A percentile compares a stretch with the other conserved stretches of the same genome.
Evolutionary conservation across 2,797 vertebrate species (phyloP).

Genomic region (Arrhamphus sclerolepis): DNA sequence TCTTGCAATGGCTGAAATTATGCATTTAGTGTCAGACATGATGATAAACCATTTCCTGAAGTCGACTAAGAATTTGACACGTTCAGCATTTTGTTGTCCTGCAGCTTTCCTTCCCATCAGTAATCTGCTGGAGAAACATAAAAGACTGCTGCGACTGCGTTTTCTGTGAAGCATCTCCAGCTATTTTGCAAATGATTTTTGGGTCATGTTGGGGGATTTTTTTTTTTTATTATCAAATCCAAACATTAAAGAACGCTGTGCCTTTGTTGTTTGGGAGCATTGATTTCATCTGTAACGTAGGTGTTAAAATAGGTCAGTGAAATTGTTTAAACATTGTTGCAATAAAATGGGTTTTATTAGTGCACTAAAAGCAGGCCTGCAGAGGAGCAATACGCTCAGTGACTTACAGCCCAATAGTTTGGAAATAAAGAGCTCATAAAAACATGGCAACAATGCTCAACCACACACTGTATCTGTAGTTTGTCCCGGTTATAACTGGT

Average conservation of each 20-base stretch:
- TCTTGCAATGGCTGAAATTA: conserved; percentile 20
- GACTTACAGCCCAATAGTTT: conserved; percentile 12
- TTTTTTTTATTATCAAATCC: conserved; percentile 19
- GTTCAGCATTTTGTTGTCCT: conserved; percentile 57
- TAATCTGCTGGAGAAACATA: conserved; percentile 58
- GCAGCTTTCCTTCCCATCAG: conserved; percentile 52
- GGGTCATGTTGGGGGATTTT: conserved; percentile 25
- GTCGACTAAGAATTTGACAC: conserved; percentile 42
- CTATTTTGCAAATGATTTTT: conserved; percentile 43
- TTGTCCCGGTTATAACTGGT: conserved; percentile 30
- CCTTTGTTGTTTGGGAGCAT: conserved; percentile 30
- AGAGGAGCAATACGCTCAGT: conserved; percentile 16
- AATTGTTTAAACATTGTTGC: conserved; percentile 30
- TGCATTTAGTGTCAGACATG: conserved; percentile 34
- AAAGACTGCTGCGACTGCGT: conserved; percentile 54
- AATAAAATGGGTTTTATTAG: conserved; percentile 34
- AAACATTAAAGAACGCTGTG: conserved; percentile 27
- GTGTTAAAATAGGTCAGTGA: conserved; percentile 43
- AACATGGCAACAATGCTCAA: background rate
- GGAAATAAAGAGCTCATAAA: conserved; percentile 17
- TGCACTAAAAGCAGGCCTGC: conserved; percentile 11
- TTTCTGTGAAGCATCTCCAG: conserved; percentile 55
- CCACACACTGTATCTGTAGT: conserved; percentile 19
- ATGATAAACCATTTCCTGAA: conserved; percentile 59
- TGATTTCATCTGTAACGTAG: conserved; percentile 34